Evolutionary conservation across 2,888 invertebrate species (phyloP).

Genomic region (Melinopterus prodromus): DNA sequence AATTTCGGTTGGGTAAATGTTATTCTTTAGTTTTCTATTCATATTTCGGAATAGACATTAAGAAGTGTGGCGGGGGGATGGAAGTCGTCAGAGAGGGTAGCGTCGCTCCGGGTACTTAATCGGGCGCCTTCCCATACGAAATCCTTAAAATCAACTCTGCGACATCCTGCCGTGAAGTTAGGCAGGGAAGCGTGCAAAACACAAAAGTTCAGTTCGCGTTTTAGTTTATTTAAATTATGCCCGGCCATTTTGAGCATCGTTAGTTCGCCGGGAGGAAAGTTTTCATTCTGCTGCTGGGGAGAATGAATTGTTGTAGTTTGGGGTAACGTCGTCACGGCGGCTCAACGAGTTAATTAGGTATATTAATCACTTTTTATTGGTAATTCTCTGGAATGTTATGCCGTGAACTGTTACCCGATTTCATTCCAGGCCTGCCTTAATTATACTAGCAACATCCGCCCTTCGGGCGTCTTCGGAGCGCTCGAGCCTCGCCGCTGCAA

Average conservation of each 20-base stretch:
- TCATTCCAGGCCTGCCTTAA: conserved; percentile 45
- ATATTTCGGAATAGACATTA: conserved; percentile 25
- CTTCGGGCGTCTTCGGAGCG: conserved; percentile 15
- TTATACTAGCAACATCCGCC: conserved; percentile 12
- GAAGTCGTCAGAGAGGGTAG: conserved; percentile 8
- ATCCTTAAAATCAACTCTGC: conserved; percentile 26
- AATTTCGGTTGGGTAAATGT: conserved; percentile 19
- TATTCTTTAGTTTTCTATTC: conserved; percentile 25
- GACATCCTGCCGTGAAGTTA: conserved; percentile 24
- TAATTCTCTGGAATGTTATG: conserved; percentile 51
- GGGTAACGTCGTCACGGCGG: conserved; percentile 53
- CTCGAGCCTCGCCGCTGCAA: conserved; percentile 5
- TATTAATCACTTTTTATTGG: conserved; percentile 57
- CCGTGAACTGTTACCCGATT: conserved; percentile 50
- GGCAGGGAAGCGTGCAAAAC: conserved; percentile 16
- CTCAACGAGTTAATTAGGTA: conserved; percentile 56
- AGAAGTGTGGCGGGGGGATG: conserved; percentile 17
- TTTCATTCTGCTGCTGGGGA: conserved; percentile 49
- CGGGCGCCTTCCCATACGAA: conserved; percentile 19
- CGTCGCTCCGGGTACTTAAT: conserved; percentile 23
- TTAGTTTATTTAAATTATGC: conserved; percentile 55
- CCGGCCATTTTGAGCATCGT: conserved; percentile 53
- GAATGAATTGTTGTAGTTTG: conserved; percentile 55
- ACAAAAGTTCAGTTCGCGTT: conserved; percentile 15
- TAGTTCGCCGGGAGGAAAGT: conserved; percentile 51